Evolutionary conservation across 2,888 invertebrate genomes (phyloP).

Genomic region (Hyles lineata): DNA sequence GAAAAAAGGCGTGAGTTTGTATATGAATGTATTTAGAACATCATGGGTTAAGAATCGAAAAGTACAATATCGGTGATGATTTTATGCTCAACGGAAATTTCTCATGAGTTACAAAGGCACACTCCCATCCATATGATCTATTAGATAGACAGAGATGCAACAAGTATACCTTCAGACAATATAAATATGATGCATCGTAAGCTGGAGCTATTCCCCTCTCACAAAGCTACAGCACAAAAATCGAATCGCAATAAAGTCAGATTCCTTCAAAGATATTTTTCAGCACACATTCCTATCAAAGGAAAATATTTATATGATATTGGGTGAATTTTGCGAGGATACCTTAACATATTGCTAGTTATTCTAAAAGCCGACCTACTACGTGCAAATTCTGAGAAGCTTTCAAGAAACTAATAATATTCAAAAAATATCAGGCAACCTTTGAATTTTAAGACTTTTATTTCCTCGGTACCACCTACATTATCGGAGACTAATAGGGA

Average conservation of each 20-base stretch:
- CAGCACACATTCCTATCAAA: conserved; percentile 19
- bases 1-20: too few relatives aligned
- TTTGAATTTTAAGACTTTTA: neutral
- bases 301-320: conserved; percentile 12
- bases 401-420: neutral
- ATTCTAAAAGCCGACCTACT: neutral
- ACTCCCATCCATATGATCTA: too few relatives aligned
- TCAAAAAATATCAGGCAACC: neutral
- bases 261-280: neutral
- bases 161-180: neutral
- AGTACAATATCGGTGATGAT: too few relatives aligned
- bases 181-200: neutral
- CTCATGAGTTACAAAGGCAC: too few relatives aligned
- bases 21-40: too few relatives aligned
- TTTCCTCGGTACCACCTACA: too few relatives aligned
- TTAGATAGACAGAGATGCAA: neutral
- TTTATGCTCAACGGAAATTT: too few relatives aligned
- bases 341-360: neutral
- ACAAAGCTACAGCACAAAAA: neutral
- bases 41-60: too few relatives aligned
- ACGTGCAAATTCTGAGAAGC: neutral
- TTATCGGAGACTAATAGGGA: too few relatives aligned
- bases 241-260: neutral
- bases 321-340: neutral
- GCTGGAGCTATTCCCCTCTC: neutral